Percentiles rank a stretch among this genome's conserved stretches.
Conservation (phyloP, 1,140 invertebrate genomes). For the Ceratosolen solmsi region DNA sequence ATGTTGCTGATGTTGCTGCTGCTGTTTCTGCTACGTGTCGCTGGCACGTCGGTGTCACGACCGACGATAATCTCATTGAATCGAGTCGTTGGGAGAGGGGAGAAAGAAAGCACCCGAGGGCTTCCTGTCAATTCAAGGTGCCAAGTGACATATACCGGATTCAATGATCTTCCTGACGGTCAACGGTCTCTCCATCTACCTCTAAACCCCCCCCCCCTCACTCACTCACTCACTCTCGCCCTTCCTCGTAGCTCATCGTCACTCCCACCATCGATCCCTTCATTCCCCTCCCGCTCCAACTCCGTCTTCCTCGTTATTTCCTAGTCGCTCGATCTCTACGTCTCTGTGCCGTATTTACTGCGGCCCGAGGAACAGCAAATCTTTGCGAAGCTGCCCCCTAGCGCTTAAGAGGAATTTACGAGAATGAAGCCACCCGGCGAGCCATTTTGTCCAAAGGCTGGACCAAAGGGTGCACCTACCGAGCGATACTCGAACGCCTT, state of each 20-base stretch:
- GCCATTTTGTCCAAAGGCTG: not conserved
- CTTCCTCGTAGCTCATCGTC: not conserved
- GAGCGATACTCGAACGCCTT: conserved; percentile 20
- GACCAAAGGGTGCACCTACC: not conserved
- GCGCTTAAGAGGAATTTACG: not conserved
- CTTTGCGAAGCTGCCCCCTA: not conserved
- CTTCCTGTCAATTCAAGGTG: conserved; percentile 68
- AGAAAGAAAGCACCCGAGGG: conserved; percentile 58
- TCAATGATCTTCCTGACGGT: conserved; percentile 41
- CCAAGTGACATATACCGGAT: conserved; percentile 56
- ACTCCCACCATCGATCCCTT: not conserved
- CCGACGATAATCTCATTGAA: conserved; percentile 67
- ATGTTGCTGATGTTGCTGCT: no score
- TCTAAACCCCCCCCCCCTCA: not conserved
- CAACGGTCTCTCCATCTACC: not conserved
- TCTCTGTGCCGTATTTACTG: not conserved
- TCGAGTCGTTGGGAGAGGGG: not conserved
- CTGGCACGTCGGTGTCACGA: no score
- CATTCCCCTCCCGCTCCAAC: not conserved
- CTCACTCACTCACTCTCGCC: not conserved
- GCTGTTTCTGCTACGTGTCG: conserved; percentile 38
- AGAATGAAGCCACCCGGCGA: conserved; percentile 19
- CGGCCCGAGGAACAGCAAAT: not conserved
- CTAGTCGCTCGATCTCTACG: not conserved
- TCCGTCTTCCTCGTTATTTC: not conserved